Evolutionary conservation across 2,888 invertebrate genomes (phyloP).

Genomic region (Rosalia funebris): DNA sequence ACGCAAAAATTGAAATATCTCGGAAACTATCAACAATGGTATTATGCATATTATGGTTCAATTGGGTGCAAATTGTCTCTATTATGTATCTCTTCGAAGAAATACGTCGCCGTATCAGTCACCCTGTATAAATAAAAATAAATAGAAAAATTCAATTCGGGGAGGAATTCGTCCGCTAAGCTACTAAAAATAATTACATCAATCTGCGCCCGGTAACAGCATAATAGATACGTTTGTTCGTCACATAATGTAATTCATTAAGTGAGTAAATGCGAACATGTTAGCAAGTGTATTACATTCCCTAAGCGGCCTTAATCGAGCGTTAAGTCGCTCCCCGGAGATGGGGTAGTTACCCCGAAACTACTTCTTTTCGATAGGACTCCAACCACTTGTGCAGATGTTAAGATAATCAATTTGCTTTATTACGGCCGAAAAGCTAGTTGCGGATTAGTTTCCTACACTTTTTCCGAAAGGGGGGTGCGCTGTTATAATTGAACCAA

Average conservation of each 20-base stretch:
- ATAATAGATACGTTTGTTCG: slow-evolving; percentile 50
- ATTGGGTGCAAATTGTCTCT: no score
- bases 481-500: no score
- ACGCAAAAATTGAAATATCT: no score
- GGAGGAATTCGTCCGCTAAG: no score
- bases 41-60: no score
- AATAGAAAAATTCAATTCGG: no score
- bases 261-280: slow-evolving; percentile 59
- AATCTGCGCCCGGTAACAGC: slow-evolving; percentile 23
- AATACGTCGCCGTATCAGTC: no score
- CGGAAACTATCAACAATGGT: no score
- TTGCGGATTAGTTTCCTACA: slow-evolving; percentile 10
- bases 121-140: no score
- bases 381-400: slow-evolving; percentile 50
- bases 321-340: slow-evolving; percentile 61
- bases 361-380: slow-evolving; percentile 36
- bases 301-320: slow-evolving; percentile 64
- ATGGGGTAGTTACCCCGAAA: slow-evolving; percentile 54
- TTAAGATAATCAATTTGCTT: slow-evolving; percentile 50
- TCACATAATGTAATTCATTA: slow-evolving; percentile 60
- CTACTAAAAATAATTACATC: slow-evolving; percentile 33
- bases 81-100: no score
- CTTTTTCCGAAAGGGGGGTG: no score
- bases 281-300: slow-evolving; percentile 62
- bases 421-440: slow-evolving; percentile 26